These are phyloP conservation scores for Ramphastos sulfuratus DNA, from an alignment of 2,113 vertebrate species.

Conservation along the genomic window DNA sequence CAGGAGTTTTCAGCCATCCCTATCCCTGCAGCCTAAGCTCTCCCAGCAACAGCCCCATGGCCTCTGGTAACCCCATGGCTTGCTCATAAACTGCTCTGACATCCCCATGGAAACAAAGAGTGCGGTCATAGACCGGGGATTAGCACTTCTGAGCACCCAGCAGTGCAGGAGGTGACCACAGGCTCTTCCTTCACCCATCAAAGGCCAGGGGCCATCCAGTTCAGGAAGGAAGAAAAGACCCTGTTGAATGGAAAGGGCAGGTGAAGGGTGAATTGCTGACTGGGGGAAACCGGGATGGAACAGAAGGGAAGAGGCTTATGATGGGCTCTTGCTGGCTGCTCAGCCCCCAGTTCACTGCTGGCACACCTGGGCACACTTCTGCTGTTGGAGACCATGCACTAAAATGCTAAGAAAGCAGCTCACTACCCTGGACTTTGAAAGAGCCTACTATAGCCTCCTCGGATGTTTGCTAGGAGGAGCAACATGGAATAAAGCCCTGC, in stretches of 20 bases:
- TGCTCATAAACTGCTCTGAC: conserved; percentile 56
- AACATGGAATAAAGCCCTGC: no score
- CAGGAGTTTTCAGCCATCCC: neutral
- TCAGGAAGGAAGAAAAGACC: neutral
- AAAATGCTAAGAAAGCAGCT: neutral
- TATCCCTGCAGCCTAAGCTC: neutral
- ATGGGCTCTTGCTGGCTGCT: neutral
- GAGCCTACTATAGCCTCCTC: no score
- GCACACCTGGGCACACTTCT: neutral
- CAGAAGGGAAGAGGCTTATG: neutral
- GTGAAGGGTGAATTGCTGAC: accelerated
- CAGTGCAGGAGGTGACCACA: neutral
- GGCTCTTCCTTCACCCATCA: neutral
- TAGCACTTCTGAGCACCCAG: conserved; percentile 63
- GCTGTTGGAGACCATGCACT: neutral
- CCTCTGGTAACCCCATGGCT: conserved; percentile 69
- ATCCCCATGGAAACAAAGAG: conserved; percentile 73
- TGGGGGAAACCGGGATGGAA: neutral
- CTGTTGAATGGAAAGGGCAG: neutral
- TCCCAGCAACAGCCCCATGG: conserved; percentile 56
- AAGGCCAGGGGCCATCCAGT: conserved; percentile 1
- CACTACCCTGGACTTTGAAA: no score
- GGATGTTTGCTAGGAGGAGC: no score
- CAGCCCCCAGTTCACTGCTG: neutral
- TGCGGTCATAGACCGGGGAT: conserved; percentile 74